Base-by-base conservation (phyloP, 2,797 vertebrate genomes). In the Amphiprion clarkii region DNA sequence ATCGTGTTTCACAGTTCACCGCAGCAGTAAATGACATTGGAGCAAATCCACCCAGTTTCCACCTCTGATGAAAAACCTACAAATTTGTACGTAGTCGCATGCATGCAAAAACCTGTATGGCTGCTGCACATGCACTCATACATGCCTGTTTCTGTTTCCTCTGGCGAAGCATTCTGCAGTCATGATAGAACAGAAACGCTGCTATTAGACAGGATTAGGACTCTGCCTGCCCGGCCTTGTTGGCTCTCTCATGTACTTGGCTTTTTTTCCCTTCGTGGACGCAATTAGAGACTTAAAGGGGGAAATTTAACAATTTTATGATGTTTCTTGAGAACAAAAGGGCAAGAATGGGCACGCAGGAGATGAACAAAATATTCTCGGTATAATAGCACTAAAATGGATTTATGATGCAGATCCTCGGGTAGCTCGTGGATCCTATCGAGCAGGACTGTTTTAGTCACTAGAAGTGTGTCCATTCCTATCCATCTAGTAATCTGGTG, bases 121-220 rank as follows among this genome's bases (percentile, higher is more conserved):
- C 33, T 10, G 33, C 33, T 36, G 33, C 48, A 60, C 67, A 59
- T 64, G 52, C 42, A 67, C 52, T 49, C 57, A 67, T 56, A 59
- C 2, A 8, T 29, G 4, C 12, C 16, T 4, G 23, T 51, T 6
- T 66, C 27, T 49, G 11, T 68, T n/a, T 75, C 74, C 76, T 77
- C 76, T 58, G 67, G 78, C 63, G 12, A 71, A 56, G 67, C 63
- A 57, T 78, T 85, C 39, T 74, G 27, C 39, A 63, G 74, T 78
- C 58, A 27, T 31, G 70, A 84, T 74, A 53, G 68, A 82, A 82
- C 75, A 86, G 68, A 86, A 66, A 77, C 74, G 1, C 40, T 40
- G 81, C 84, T 77, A 79, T 87, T 83, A 88, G 71, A 78, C 74
- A 78, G 78, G 81, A 91, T 88, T 84, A 90, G 44, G 53, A 56